A percentile compares a stretch with the other conserved stretches of the same genome.
Conservation (phyloP, 2,888 invertebrate genomes). For the Lumbricus terrestris region DNA sequence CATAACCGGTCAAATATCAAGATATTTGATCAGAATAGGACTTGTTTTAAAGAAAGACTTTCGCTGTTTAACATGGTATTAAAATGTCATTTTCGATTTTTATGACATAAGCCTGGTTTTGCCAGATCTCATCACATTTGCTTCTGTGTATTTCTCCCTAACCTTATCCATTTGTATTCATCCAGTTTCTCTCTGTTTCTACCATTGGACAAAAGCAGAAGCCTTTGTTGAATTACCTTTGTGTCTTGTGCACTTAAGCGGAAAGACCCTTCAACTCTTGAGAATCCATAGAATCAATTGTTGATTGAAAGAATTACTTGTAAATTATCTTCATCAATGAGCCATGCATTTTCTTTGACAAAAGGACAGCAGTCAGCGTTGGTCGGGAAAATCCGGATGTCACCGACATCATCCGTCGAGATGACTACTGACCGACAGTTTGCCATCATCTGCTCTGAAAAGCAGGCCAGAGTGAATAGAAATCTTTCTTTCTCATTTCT, state of each 20-base stretch:
- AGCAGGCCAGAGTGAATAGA: constrained; percentile 62
- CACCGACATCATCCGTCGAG: constrained; percentile 61
- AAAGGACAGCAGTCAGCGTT: constrained; percentile 39
- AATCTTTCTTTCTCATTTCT: neutral
- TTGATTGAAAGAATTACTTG: neutral
- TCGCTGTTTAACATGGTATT: too few species aligned
- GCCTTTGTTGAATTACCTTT: neutral
- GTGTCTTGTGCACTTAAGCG: neutral
- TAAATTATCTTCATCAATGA: neutral
- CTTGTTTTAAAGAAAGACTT: too few species aligned
- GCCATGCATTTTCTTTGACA: neutral
- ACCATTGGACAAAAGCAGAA: neutral
- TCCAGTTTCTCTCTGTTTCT: neutral
- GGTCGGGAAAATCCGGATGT: constrained; percentile 50
- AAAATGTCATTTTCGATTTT: too few species aligned
- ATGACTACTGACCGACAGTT: constrained; percentile 78
- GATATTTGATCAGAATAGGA: too few species aligned
- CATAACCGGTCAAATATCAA: too few species aligned
- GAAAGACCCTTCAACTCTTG: neutral
- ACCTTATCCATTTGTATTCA: neutral
- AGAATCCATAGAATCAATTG: neutral
- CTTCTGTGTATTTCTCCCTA: neutral
- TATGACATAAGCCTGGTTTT: too few species aligned
- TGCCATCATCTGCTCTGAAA: constrained; percentile 89
- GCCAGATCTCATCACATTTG: neutral